Percentiles rank a stretch among this genome's conserved stretches.
Evolutionary conservation across 2,113 vertebrate genomes (phyloP).

Genomic region (Daphoenositta chrysoptera): DNA sequence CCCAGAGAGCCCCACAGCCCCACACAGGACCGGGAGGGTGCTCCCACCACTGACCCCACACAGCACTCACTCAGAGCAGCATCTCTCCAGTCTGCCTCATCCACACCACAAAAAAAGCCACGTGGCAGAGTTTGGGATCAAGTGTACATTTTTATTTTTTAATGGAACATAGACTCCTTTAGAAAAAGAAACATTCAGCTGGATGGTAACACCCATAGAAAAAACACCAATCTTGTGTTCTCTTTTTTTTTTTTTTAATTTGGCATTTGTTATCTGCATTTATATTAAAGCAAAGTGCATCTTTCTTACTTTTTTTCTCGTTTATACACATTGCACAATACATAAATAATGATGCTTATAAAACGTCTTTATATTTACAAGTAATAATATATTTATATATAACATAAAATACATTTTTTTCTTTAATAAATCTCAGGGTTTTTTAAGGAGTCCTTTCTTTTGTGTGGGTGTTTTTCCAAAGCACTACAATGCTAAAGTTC

Average conservation of each 20-base stretch:
- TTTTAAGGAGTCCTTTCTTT: constrained; percentile 79
- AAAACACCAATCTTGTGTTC: constrained; percentile 69
- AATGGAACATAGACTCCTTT: constrained; percentile 79
- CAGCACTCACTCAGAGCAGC: neutral
- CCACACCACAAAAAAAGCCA: neutral
- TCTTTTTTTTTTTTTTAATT: constrained; percentile 79
- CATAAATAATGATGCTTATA: constrained; percentile 99
- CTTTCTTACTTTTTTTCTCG: constrained; percentile 91
- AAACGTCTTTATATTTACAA: constrained; percentile 99
- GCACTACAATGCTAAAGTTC: constrained; percentile 81
- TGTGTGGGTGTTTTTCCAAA: constrained; percentile 71
- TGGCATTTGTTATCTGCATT: constrained; percentile 99
- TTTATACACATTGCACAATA: constrained; percentile 99
- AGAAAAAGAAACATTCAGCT: constrained; percentile 76
- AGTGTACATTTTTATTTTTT: constrained; percentile 74
- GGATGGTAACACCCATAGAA: constrained; percentile 71
- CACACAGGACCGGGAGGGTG: neutral
- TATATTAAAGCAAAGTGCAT: constrained; percentile 99
- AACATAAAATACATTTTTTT: constrained; percentile 97
- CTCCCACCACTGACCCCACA: fast-evolving
- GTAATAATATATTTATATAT: constrained; percentile 99
- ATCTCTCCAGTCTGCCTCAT: neutral
- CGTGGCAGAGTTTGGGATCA: constrained; percentile 44
- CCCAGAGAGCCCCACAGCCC: fast-evolving
- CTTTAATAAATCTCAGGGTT: constrained; percentile 93